Evolutionary conservation across 2,888 invertebrate genomes (phyloP).

Genomic region (Stenolophus ochropezus): DNA sequence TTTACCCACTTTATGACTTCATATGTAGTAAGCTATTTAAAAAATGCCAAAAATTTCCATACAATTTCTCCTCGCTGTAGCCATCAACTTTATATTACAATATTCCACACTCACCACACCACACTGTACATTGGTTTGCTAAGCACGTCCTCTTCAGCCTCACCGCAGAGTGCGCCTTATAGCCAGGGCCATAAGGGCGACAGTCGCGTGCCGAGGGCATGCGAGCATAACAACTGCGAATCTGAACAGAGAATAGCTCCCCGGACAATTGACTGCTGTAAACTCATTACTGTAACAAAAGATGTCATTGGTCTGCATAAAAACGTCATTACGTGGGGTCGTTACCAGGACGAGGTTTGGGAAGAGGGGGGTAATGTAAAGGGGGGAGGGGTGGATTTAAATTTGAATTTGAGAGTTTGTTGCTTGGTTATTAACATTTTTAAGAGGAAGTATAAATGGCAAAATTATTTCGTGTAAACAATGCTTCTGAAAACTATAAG

Average conservation of each 20-base stretch:
- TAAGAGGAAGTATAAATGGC: background rate
- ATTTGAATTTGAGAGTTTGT: no score
- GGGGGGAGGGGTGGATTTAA: background rate
- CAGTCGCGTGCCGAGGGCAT: constrained; percentile 56
- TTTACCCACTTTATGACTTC: no score
- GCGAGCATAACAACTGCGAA: constrained; percentile 66
- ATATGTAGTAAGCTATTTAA: background rate
- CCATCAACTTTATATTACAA: constrained; percentile 44
- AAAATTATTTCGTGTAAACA: no score
- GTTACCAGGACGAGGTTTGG: constrained; percentile 25
- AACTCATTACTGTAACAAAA: constrained; percentile 74
- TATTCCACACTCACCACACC: no score
- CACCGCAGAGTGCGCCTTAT: background rate
- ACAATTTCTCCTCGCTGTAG: background rate
- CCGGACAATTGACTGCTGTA: constrained; percentile 72
- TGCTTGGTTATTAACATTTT: no score
- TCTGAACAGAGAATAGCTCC: constrained; percentile 68
- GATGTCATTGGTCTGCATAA: constrained; percentile 74
- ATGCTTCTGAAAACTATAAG: no score
- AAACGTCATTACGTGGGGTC: constrained; percentile 71
- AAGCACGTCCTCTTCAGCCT: background rate
- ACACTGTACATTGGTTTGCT: background rate
- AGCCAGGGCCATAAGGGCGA: background rate
- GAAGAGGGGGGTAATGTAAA: background rate
- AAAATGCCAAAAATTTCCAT: constrained; percentile 39